These are phyloP conservation scores for Poecilus cupreus DNA, from an alignment of 2,888 invertebrate genomes.

Conservation along the genomic window DNA sequence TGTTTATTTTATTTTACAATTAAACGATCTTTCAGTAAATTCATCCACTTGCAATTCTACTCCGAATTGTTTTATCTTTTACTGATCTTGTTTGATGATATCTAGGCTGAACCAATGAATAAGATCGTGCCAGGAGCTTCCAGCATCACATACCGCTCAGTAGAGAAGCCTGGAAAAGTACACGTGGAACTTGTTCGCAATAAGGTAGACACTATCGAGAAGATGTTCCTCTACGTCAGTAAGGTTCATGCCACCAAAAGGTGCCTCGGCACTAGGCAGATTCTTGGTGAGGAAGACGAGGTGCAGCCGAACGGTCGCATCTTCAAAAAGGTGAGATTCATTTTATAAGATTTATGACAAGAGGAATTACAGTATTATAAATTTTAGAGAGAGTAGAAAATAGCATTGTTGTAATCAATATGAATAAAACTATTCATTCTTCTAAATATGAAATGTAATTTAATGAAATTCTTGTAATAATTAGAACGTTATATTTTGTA, in stretches of 20 bases:
- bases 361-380: background rate
- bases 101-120: conserved; percentile 82
- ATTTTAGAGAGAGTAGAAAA: too few species aligned
- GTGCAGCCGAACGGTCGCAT: conserved; percentile 94
- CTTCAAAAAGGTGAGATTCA: conserved; percentile 94
- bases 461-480: too few species aligned
- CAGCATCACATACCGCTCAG: conserved; percentile 83
- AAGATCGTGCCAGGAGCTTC: conserved; percentile 76
- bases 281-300: conserved; percentile 95
- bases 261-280: conserved; percentile 92
- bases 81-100: conserved; percentile 58
- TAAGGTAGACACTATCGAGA: conserved; percentile 87
- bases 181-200: conserved; percentile 85
- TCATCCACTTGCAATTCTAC: background rate
- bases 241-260: conserved; percentile 82
- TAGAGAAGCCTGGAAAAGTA: conserved; percentile 81
- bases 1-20: too few species aligned
- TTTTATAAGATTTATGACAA: too few species aligned
- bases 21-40: conserved; percentile 17
- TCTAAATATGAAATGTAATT: too few species aligned
- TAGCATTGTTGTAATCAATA: too few species aligned
- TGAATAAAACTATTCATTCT: too few species aligned
- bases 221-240: conserved; percentile 87
- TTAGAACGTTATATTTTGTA: too few species aligned
- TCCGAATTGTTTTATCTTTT: background rate